Percentiles rank a stretch among this genome's conserved stretches.
These are phyloP conservation scores for Thaleichthys pacificus DNA, from an alignment of 2,797 vertebrate genomes.

Conservation along the genomic window DNA sequence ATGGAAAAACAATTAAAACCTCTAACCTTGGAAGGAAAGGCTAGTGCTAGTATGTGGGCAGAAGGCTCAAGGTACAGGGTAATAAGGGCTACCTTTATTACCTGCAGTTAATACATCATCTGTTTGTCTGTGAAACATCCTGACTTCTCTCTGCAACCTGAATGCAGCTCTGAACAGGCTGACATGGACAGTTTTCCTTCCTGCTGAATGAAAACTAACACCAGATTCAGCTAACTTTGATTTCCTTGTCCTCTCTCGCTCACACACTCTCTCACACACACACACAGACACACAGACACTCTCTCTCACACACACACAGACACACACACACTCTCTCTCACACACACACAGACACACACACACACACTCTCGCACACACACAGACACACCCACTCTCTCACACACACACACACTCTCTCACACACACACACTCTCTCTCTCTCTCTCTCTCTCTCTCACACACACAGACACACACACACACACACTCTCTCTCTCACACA, in stretches of 20 bases:
- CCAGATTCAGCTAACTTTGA: constrained; percentile 6
- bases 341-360: background rate
- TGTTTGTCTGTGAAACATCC: background rate
- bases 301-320: no score
- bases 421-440: no score
- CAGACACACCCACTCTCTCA: background rate
- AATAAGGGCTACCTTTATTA: background rate
- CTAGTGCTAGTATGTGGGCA: background rate
- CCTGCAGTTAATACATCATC: background rate
- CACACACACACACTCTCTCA: no score
- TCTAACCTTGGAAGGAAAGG: no score
- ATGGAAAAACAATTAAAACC: no score
- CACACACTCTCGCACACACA: background rate
- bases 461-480: no score
- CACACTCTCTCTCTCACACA: no score
- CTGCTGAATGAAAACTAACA: constrained; percentile 26
- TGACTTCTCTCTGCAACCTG: constrained; percentile 1
- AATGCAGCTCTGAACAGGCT: constrained; percentile 42
- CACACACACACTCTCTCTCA: no score
- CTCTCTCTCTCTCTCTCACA: no score
- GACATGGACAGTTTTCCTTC: constrained; percentile 34
- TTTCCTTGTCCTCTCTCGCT: constrained; percentile 10
- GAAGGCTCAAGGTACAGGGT: background rate
- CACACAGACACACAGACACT: background rate
- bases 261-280: background rate